Evolutionary conservation across 2,888 invertebrate species (phyloP), one percentile per base, ranked within the genome.

Genomic region (Coleophora deauratella): DNA sequence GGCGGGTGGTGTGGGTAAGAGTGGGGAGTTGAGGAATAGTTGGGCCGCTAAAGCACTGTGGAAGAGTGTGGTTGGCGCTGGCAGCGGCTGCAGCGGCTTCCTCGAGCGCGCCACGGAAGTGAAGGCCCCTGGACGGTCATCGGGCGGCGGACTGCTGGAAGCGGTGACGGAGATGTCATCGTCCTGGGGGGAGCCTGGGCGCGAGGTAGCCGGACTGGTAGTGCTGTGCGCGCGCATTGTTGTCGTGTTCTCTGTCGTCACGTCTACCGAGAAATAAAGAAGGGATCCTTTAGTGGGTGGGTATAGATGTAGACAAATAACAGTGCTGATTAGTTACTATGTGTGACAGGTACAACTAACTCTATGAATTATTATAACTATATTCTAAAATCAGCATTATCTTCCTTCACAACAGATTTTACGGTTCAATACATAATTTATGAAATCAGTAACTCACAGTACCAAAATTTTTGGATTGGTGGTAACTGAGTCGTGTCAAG

Each of bases 1-100:
- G 46, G 93, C 93, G 31, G 91, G 91, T 6, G 92, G 92, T 1
- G 92, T 91, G 1, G 93, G 93, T 46, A 93, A 72, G 10, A 93
- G 76, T 0, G 93, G 93, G 3, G 92, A 89, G 61, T 93, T 93
- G 31, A 93, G 82, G 61, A 93, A 93, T 38, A 93, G 76, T 66
- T 91, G 91, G 1, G 92, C 92, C 0, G 92, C 92, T 55, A 80
- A 56, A 43, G 77, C 81, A 50, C 76, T 82, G 49, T 66, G 89
- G 75, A 74, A 89, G 50, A 71, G 62, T 37, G 73, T 78, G 2
- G 89, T 87, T 7, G 86, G 76, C 2, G 84, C 73, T 39, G 85
- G 75, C 6, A 82, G 57, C 0, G 85, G 85, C 38, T 84, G 84
- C 61, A 78, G 61, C 28, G 78, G 88, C 56, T 84, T 84, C 32